A percentile compares a stretch with the other conserved stretches of the same genome.
phyloP scores from a whole-genome alignment of 1,140 invertebrate genomes.

The Teleogryllus occipitalis region DNA sequence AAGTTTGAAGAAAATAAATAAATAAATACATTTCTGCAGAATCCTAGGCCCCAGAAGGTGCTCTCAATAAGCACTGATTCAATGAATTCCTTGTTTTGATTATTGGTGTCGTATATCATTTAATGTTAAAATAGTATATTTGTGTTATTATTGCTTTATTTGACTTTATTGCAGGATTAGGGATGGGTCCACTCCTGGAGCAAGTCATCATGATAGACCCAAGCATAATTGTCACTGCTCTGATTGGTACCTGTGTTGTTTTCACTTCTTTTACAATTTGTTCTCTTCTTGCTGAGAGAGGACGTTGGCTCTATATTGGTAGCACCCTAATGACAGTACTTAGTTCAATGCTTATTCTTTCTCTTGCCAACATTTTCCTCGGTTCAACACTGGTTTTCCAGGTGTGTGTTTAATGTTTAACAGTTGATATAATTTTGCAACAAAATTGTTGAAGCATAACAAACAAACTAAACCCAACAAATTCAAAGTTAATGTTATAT shows the following conservation, averaged over 20 bases:
- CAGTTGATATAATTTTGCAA: conserved; percentile 19
- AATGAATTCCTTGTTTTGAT: too few relatives aligned
- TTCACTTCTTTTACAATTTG: conserved; percentile 87
- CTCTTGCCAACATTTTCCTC: conserved; percentile 79
- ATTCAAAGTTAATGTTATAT: conserved; percentile 14
- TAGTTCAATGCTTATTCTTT: conserved; percentile 65
- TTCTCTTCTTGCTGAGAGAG: conserved; percentile 72
- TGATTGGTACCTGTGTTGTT: conserved; percentile 75
- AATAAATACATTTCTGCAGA: too few relatives aligned
- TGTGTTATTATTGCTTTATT: background rate
- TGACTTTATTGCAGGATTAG: conserved; percentile 49
- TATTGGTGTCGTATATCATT: too few relatives aligned
- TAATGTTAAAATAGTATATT: too few relatives aligned
- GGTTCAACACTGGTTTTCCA: conserved; percentile 73
- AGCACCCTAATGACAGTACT: conserved; percentile 74
- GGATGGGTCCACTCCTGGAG: conserved; percentile 71
- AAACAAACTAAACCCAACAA: background rate
- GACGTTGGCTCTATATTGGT: conserved; percentile 78
- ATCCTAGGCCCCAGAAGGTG: too few relatives aligned
- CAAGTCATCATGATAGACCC: conserved; percentile 70
- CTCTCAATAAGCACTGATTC: too few relatives aligned
- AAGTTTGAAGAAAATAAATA: background rate
- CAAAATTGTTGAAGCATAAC: too few relatives aligned
- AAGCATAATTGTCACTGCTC: conserved; percentile 77
- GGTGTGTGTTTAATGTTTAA: conserved; percentile 38